These are phyloP conservation scores for Bufo gargarizans DNA, from an alignment of 2,113 vertebrate species.

Conservation along the genomic window DNA sequence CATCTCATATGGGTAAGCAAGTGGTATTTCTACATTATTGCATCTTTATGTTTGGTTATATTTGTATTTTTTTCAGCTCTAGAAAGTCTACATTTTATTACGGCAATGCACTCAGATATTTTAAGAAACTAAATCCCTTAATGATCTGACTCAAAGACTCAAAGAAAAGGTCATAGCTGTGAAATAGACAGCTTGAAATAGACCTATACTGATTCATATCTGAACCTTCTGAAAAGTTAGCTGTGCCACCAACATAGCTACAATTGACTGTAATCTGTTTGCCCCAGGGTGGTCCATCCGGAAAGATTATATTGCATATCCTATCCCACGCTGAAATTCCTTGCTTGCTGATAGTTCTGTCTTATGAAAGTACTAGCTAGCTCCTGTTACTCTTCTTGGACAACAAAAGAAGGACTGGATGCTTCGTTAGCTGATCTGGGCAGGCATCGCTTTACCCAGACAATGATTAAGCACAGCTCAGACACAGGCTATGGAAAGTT, in stretches of 20 bases:
- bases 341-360: neutral
- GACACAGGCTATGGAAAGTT: conserved; percentile 14
- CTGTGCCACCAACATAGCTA: conserved; percentile 58
- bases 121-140: conserved; percentile 76
- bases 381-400: conserved; percentile 40
- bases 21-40: neutral
- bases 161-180: conserved; percentile 57
- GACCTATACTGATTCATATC: conserved; percentile 62
- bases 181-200: conserved; percentile 68
- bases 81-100: conserved; percentile 58
- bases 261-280: conserved; percentile 41
- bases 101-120: conserved; percentile 65
- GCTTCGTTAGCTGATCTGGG: neutral
- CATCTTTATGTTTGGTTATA: neutral
- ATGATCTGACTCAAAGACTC: conserved; percentile 70
- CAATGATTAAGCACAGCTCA: rapidly evolving
- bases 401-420: conserved; percentile 32
- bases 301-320: rapidly evolving
- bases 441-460: neutral
- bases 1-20: neutral
- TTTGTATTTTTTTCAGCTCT: neutral
- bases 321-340: neutral
- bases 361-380: conserved; percentile 36
- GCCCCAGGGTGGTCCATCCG: conserved; percentile 52
- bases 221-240: conserved; percentile 59